Percentiles rank a stretch among this genome's conserved stretches.
Conservation (phyloP, 2,888 invertebrate genomes). For the Rutpela maculata region DNA sequence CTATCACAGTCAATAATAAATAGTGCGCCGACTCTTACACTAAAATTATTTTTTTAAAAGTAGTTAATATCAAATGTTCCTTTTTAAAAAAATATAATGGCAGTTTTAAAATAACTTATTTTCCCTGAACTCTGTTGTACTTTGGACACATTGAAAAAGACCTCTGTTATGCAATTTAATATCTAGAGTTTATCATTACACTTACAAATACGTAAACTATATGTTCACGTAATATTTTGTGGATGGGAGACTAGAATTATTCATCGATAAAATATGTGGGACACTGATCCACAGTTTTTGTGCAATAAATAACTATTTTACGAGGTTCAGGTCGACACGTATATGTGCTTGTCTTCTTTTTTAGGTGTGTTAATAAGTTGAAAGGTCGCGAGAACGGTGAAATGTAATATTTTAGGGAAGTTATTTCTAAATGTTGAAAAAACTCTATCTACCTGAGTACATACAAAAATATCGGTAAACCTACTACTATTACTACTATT, state of each 20-base stretch:
- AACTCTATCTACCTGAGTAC: no score
- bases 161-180: constrained; percentile 21
- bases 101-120: constrained; percentile 54
- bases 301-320: neutral
- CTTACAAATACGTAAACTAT: constrained; percentile 17
- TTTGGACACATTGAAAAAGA: constrained; percentile 42
- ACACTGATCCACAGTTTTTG: neutral
- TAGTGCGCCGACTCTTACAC: constrained; percentile 60
- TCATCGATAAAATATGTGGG: constrained; percentile 5
- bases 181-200: constrained; percentile 13
- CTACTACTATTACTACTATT: no score
- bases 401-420: neutral
- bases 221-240: neutral
- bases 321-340: constrained; percentile 5
- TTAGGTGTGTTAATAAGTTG: neutral
- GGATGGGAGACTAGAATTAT: constrained; percentile 31
- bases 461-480: no score
- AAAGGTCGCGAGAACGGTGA: neutral
- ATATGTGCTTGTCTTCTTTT: neutral
- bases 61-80: constrained; percentile 31
- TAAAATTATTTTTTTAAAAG: constrained; percentile 33
- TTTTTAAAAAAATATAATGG: constrained; percentile 46
- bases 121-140: constrained; percentile 65
- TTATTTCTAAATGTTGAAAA: no score
- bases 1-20: constrained; percentile 67